A percentile compares a stretch with the other conserved stretches of the same genome.
Conservation (phyloP, 2,113 vertebrate genomes). For the Microcebus tavaratra region DNA sequence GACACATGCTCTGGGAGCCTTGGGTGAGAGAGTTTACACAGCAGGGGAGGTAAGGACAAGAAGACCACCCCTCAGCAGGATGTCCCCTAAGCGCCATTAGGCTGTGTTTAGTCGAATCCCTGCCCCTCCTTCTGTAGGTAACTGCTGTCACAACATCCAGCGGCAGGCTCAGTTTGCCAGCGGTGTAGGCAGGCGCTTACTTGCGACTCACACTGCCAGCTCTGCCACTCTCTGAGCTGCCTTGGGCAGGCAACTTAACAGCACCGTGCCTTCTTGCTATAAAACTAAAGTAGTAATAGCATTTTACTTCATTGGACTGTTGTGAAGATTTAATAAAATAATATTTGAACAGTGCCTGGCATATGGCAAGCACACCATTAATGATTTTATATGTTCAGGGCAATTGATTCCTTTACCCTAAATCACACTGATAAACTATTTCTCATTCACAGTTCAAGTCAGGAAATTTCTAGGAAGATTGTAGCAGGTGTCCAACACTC, state of each 20-base stretch:
- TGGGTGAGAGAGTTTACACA: neutral
- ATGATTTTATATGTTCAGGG: neutral
- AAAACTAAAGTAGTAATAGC: neutral
- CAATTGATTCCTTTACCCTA: neutral
- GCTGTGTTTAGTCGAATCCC: neutral
- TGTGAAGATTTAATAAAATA: neutral
- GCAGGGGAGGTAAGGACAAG: no score
- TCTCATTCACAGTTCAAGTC: neutral
- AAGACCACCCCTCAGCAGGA: neutral
- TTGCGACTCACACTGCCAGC: neutral
- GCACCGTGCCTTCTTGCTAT: fast-evolving
- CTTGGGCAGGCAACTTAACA: neutral
- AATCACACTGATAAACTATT: neutral
- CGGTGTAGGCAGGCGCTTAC: neutral
- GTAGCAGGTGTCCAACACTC: neutral
- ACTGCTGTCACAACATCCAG: neutral
- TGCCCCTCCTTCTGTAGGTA: neutral
- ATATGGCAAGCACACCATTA: neutral
- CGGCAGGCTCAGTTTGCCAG: neutral
- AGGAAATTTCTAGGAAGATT: neutral
- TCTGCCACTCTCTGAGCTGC: neutral
- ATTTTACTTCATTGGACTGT: neutral
- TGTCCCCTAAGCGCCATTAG: neutral
- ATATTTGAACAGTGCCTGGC: neutral
- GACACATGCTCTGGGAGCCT: neutral